Percentiles rank a stretch among this genome's conserved stretches.
Conservation (phyloP, 2,888 invertebrate species). For the Eilema caniola region DNA sequence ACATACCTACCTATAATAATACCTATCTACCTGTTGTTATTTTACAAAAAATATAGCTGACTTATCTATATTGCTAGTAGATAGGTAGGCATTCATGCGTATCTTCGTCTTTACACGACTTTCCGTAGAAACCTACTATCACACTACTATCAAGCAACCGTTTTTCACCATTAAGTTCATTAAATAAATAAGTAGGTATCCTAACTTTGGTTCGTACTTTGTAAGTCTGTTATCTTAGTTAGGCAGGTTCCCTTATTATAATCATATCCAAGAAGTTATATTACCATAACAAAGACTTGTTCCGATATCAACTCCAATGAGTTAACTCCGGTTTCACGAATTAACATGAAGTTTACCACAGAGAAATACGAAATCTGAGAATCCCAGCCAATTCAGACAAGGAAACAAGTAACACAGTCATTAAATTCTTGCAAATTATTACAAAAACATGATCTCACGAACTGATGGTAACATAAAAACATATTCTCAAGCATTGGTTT, state of each 20-base stretch:
- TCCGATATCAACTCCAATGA: neutral
- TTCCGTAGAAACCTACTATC: no score
- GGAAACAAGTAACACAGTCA: conserved; percentile 20
- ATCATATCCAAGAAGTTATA: neutral
- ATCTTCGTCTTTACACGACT: neutral
- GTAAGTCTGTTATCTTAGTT: no score
- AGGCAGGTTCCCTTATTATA: no score
- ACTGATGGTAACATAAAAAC: neutral
- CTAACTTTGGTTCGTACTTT: no score
- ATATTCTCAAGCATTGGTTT: neutral
- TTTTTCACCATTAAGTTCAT: neutral
- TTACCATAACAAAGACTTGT: neutral
- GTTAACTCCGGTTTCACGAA: neutral
- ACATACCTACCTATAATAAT: neutral
- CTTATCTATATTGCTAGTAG: neutral
- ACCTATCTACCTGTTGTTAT: neutral
- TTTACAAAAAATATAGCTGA: neutral
- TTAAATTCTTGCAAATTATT: conserved; percentile 22
- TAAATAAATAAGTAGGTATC: neutral
- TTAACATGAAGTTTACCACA: neutral
- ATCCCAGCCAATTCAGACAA: neutral
- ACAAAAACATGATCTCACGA: conserved; percentile 19
- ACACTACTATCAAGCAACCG: no score
- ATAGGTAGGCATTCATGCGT: no score
- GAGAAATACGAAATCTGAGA: neutral